Evolutionary conservation across 2,113 vertebrate species (phyloP).

Genomic region (Leptodactylus fuscus): DNA sequence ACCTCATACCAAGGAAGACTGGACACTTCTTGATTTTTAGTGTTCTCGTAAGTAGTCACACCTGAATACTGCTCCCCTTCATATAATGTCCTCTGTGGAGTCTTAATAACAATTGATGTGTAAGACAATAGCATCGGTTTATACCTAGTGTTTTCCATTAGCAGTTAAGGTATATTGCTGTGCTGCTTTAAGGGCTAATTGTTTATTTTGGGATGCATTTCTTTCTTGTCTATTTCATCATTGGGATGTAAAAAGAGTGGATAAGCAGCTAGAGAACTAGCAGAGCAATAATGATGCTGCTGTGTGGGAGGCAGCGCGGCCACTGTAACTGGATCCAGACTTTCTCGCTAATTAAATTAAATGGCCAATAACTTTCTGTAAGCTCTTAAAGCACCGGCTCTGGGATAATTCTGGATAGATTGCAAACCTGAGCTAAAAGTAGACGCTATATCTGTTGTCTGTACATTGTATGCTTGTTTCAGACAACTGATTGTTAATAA

Average conservation of each 20-base stretch:
- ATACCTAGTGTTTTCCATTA: conserved; percentile 11
- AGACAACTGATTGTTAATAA: too few relatives aligned
- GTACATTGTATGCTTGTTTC: too few relatives aligned
- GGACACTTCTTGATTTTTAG: not conserved
- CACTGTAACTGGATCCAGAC: conserved; percentile 64
- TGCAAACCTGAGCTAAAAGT: conserved; percentile 29
- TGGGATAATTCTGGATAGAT: conserved; percentile 50
- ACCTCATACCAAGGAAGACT: not conserved
- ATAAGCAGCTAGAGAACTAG: conserved; percentile 56
- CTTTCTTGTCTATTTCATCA: conserved; percentile 33
- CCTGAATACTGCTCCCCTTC: not conserved
- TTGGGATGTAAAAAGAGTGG: conserved; percentile 10
- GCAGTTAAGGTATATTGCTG: not conserved
- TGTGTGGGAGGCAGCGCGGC: conserved; percentile 63
- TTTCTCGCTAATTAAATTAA: conserved; percentile 58
- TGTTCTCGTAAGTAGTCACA: not conserved
- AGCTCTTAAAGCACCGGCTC: conserved; percentile 48
- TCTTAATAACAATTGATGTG: not conserved
- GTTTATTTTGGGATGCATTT: not conserved
- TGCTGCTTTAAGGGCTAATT: not conserved
- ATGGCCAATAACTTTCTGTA: conserved; percentile 53
- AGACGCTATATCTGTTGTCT: conserved; percentile 2
- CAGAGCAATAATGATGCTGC: conserved; percentile 69
- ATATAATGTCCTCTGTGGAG: not conserved
- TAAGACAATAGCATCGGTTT: not conserved